These are phyloP conservation scores for Eurytoma adleriae DNA, from an alignment of 2,888 invertebrate species.

Conservation along the genomic window DNA sequence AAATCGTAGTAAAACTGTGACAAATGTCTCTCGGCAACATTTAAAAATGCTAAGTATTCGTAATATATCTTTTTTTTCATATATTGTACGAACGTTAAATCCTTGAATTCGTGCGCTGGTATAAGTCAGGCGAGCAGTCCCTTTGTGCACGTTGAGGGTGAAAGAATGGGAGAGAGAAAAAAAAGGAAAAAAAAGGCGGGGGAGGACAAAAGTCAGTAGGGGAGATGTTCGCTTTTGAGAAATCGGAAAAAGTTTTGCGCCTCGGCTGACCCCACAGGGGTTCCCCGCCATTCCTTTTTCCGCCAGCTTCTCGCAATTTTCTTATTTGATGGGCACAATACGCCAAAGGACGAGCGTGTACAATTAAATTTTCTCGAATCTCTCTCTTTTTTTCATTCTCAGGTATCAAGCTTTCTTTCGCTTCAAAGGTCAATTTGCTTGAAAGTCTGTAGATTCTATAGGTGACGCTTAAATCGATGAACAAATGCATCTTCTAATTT, in stretches of 20 bases:
- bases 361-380: slow-evolving; percentile 32
- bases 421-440: slow-evolving; percentile 4
- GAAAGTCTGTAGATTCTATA: slow-evolving; percentile 27
- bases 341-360: slow-evolving; percentile 18
- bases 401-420: not conserved
- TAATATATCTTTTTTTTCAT: no score
- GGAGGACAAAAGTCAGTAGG: slow-evolving; percentile 8
- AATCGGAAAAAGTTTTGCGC: slow-evolving; percentile 53
- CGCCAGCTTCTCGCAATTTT: slow-evolving; percentile 34
- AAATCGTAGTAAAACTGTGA: no score
- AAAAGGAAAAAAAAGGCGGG: slow-evolving; percentile 11
- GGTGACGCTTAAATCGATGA: not conserved
- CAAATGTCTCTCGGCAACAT: no score
- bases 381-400: not conserved
- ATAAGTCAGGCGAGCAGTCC: slow-evolving; percentile 18
- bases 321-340: slow-evolving; percentile 29
- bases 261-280: slow-evolving; percentile 20
- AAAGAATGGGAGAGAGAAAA: slow-evolving; percentile 13
- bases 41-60: no score
- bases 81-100: no score
- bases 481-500: not conserved
- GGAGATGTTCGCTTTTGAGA: slow-evolving; percentile 38
- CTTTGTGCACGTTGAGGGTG: slow-evolving; percentile 24
- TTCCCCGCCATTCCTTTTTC: not conserved
- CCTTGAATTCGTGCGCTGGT: not conserved